phyloP scores from a whole-genome alignment of 1,140 invertebrate species.

The Luehdorfia chinensis region DNA sequence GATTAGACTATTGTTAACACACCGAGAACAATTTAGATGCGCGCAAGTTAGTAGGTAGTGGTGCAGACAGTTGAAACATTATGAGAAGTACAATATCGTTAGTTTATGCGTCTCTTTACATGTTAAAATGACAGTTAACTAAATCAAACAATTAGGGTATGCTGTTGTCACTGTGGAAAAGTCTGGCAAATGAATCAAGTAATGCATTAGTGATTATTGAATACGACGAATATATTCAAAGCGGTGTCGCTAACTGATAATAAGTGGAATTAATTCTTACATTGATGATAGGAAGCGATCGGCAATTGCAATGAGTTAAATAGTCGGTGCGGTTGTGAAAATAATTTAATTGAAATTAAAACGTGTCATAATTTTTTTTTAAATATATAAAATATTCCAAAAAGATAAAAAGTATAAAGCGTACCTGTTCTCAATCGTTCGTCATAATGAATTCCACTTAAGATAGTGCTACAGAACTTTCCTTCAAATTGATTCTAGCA shows the following conservation, averaged over 20 bases:
- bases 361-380: no score
- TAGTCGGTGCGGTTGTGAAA: neutral
- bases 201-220: slow-evolving; percentile 22
- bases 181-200: slow-evolving; percentile 20
- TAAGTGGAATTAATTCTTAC: neutral
- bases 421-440: neutral
- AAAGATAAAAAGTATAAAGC: neutral
- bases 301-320: neutral
- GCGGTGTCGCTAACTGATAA: neutral
- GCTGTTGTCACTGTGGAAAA: slow-evolving; percentile 19
- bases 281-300: neutral
- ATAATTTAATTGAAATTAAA: neutral
- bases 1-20: neutral
- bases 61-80: slow-evolving; percentile 42
- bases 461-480: neutral
- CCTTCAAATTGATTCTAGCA: neutral
- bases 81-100: slow-evolving; percentile 76
- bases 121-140: slow-evolving; percentile 17
- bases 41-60: slow-evolving; percentile 19
- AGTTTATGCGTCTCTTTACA: slow-evolving; percentile 27
- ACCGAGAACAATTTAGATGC: neutral
- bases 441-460: neutral
- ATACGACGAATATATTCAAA: slow-evolving; percentile 12
- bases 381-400: neutral
- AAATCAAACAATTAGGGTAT: slow-evolving; percentile 19